Conservation (phyloP, 2,113 vertebrate genomes). For the Pristiophorus japonicus region DNA sequence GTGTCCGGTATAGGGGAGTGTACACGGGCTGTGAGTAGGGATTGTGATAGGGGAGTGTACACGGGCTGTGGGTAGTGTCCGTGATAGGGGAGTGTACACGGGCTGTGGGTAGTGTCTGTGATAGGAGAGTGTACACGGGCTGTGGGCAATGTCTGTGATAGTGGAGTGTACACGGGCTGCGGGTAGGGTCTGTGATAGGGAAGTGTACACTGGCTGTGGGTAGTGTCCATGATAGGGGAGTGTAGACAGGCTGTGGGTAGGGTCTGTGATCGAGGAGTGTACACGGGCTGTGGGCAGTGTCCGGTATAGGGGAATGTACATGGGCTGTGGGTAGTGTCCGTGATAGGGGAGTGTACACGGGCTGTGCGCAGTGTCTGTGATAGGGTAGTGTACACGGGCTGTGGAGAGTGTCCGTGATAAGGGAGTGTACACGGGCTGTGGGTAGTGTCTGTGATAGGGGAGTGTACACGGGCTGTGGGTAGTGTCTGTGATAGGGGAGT, state of each 20-base stretch:
- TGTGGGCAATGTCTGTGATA: too few species aligned
- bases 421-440: neutral
- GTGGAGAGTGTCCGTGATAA: neutral
- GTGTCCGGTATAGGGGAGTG: too few species aligned
- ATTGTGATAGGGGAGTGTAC: too few species aligned
- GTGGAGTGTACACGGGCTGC: too few species aligned
- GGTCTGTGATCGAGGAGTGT: neutral
- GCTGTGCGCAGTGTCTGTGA: neutral
- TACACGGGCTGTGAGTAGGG: too few species aligned
- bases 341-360: neutral
- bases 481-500: neutral
- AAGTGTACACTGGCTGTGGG: too few species aligned
- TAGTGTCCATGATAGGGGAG: neutral
- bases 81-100: too few species aligned
- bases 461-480: neutral
- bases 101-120: too few species aligned
- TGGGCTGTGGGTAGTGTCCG: neutral
- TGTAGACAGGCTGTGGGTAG: neutral
- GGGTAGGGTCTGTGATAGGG: too few species aligned
- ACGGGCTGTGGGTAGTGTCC: too few species aligned
- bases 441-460: neutral
- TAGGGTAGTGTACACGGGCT: neutral
- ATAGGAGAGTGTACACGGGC: too few species aligned
- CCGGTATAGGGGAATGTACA: neutral
- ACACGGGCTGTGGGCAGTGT: neutral